These are phyloP conservation scores for Triplophysa rosa DNA, from an alignment of 2,113 vertebrate species.

Conservation along the genomic window DNA sequence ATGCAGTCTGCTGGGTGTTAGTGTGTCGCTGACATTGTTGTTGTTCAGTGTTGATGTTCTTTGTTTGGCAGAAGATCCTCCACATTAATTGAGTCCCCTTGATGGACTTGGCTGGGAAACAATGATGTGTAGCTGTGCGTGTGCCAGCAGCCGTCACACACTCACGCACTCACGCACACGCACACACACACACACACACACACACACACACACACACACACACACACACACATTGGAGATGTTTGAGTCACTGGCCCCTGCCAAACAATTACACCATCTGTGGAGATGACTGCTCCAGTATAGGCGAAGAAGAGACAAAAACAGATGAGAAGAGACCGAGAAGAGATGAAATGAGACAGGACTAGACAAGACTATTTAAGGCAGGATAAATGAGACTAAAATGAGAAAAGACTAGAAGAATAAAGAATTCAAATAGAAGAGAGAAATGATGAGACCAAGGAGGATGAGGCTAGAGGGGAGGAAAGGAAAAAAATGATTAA, in stretches of 20 bases:
- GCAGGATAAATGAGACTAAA: not conserved
- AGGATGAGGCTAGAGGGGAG: too few relatives aligned
- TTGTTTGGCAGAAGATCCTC: slow-evolving; percentile 42
- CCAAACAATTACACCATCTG: slow-evolving; percentile 51
- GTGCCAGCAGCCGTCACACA: slow-evolving; percentile 16
- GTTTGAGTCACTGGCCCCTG: slow-evolving; percentile 33
- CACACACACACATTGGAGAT: not conserved
- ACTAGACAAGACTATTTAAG: not conserved
- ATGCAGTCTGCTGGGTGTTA: slow-evolving; percentile 36
- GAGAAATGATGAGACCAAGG: too few relatives aligned
- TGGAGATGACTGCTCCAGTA: slow-evolving; percentile 32
- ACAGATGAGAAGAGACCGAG: not conserved
- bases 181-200: not conserved
- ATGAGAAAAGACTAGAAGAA: not conserved
- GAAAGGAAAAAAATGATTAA: not conserved
- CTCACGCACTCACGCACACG: too few relatives aligned
- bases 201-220: not conserved
- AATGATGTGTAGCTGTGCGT: not conserved
- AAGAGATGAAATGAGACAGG: not conserved
- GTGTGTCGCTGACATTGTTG: slow-evolving; percentile 35
- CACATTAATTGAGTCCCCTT: slow-evolving; percentile 38
- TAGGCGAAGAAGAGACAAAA: not conserved
- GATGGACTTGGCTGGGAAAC: slow-evolving; percentile 32
- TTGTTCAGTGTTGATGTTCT: slow-evolving; percentile 24
- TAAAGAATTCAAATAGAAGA: not conserved